Evolutionary conservation across 2,797 vertebrate genomes (phyloP).

Genomic region (Gadopsis marmoratus): DNA sequence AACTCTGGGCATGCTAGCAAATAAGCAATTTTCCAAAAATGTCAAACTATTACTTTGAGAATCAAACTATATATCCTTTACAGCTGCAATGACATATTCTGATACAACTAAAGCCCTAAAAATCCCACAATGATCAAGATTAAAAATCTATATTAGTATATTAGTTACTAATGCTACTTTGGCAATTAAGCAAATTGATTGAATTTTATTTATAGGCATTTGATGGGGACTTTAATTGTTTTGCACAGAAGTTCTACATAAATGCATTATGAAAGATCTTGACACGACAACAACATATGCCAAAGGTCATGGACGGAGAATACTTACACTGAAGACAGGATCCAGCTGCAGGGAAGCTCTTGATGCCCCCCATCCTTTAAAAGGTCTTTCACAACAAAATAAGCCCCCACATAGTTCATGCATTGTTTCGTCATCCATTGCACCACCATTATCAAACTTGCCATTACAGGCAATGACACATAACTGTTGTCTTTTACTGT

Average conservation of each 20-base stretch:
- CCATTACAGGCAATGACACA: slow-evolving; percentile 11
- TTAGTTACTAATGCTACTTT: not conserved
- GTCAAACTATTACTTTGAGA: not conserved
- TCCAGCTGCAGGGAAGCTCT: slow-evolving; percentile 90
- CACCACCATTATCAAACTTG: slow-evolving; percentile 34
- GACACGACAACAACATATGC: slow-evolving; percentile 55
- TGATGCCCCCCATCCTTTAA: slow-evolving; percentile 82
- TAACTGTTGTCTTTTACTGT: slow-evolving; percentile 8
- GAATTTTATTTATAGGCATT: not conserved
- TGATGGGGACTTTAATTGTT: not conserved
- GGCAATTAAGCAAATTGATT: not conserved
- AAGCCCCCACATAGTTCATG: slow-evolving; percentile 46
- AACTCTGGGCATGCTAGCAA: not conserved
- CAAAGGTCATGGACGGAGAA: slow-evolving; percentile 67
- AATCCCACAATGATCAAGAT: not conserved
- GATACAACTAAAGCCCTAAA: not conserved
- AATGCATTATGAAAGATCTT: slow-evolving; percentile 46
- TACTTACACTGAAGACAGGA: slow-evolving; percentile 85
- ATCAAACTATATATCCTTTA: not conserved
- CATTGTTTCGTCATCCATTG: slow-evolving; percentile 54
- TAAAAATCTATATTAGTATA: too few relatives aligned
- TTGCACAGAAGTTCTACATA: slow-evolving; percentile 27
- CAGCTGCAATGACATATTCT: not conserved
- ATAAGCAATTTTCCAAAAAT: not conserved
- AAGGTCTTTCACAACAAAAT: slow-evolving; percentile 53